Conservation (phyloP, 1,140 invertebrate species). For the Theocolax elegans region DNA sequence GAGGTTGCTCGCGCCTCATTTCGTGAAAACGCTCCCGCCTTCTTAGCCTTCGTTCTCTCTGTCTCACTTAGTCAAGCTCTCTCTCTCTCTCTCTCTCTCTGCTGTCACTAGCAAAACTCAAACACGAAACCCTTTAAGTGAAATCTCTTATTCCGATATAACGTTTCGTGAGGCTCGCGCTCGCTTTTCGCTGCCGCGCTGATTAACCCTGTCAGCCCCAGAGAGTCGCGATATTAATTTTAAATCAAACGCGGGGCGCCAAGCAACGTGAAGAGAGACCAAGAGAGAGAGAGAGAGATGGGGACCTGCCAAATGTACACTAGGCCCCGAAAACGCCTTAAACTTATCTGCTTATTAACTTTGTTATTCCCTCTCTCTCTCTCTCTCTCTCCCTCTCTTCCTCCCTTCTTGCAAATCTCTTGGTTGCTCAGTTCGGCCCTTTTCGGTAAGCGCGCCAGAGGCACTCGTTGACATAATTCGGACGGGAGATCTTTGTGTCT, state of each 20-base stretch:
- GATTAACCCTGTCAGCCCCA: slow-evolving; percentile 68
- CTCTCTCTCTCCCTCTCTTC: no score
- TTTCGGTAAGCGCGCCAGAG: neutral
- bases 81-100: slow-evolving; percentile 44
- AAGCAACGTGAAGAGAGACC: slow-evolving; percentile 7
- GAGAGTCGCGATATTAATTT: slow-evolving; percentile 68
- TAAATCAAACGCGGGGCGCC: slow-evolving; percentile 56
- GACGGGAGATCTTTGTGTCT: no score
- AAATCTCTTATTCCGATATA: slow-evolving; percentile 69
- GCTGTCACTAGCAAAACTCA: slow-evolving; percentile 69
- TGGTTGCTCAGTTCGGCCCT: no score
- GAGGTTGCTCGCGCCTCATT: neutral
- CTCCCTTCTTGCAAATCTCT: no score
- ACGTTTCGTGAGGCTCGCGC: slow-evolving; percentile 53
- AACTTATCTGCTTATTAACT: slow-evolving; percentile 44
- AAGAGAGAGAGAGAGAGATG: slow-evolving; percentile 5
- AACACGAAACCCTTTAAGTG: slow-evolving; percentile 68
- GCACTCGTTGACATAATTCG: slow-evolving; percentile 25
- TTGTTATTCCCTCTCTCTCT: slow-evolving; percentile 27
- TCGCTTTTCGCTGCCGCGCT: slow-evolving; percentile 54
- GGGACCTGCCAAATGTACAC: slow-evolving; percentile 33
- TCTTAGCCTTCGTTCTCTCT: neutral
- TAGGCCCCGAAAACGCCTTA: slow-evolving; percentile 33
- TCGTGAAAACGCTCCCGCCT: neutral
- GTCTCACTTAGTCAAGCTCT: no score